Evolutionary conservation across 1,140 invertebrate genomes (phyloP).

Genomic region (Drosophila chauvacae): DNA sequence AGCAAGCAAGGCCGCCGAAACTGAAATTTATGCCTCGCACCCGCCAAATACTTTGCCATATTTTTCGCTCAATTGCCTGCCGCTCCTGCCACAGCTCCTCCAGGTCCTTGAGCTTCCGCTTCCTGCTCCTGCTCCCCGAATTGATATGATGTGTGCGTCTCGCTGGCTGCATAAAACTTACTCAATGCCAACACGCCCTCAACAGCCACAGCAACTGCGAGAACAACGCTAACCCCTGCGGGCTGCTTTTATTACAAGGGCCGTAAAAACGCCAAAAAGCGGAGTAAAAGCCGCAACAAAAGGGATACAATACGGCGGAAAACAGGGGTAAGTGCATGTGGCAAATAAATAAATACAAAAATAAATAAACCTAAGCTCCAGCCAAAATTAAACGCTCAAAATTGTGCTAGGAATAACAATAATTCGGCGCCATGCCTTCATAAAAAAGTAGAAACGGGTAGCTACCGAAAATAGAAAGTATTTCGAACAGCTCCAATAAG

Average conservation of each 20-base stretch:
- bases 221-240: constrained; percentile 54
- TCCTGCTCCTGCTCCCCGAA: constrained; percentile 8
- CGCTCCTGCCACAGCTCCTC: constrained; percentile 37
- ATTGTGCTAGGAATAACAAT: constrained; percentile 19
- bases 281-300: constrained; percentile 50
- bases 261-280: constrained; percentile 65
- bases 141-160: constrained; percentile 66
- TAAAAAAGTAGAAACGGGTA: background rate
- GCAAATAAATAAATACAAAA: constrained; percentile 23
- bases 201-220: constrained; percentile 39
- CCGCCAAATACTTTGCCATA: constrained; percentile 74
- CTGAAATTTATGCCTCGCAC: constrained; percentile 64
- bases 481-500: constrained; percentile 2
- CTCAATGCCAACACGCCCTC: constrained; percentile 77
- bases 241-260: constrained; percentile 78
- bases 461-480: constrained; percentile 9
- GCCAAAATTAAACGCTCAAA: constrained; percentile 3
- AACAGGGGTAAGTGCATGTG: constrained; percentile 61
- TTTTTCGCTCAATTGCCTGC: constrained; percentile 78
- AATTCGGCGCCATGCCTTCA: background rate
- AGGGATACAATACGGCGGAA: constrained; percentile 58
- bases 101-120: constrained; percentile 1
- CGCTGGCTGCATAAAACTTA: constrained; percentile 80
- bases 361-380: constrained; percentile 17
- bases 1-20: constrained; percentile 44